Evolutionary conservation across 2,113 vertebrate genomes (phyloP).

Genomic region (Orthonyx spaldingii): DNA sequence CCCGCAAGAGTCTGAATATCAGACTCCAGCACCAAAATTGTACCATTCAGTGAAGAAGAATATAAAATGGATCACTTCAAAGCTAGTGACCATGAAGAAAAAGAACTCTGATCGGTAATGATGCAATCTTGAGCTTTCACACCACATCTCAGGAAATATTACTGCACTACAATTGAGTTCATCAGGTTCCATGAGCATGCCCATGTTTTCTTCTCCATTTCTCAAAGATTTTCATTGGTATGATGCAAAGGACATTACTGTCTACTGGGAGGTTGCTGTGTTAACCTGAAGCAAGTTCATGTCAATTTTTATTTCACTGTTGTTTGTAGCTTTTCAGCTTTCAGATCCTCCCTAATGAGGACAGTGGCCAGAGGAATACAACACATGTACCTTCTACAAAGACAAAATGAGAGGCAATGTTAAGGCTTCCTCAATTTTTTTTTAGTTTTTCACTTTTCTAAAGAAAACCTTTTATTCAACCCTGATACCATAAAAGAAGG

Average conservation of each 20-base stretch:
- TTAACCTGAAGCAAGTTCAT: background rate
- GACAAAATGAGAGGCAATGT: background rate
- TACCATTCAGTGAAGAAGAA: background rate
- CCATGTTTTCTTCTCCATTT: slow-evolving; percentile 1
- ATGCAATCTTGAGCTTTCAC: slow-evolving; percentile 22
- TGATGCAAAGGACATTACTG: slow-evolving; percentile 11
- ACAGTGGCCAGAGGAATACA: background rate
- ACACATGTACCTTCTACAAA: background rate
- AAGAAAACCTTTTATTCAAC: slow-evolving; percentile 21
- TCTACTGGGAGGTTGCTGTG: background rate
- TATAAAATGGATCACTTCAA: background rate
- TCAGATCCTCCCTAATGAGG: background rate
- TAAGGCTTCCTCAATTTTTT: background rate
- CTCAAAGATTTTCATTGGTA: slow-evolving; percentile 25
- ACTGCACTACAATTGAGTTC: slow-evolving; percentile 6
- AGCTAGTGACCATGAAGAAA: background rate
- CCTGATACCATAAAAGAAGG: slow-evolving; percentile 49
- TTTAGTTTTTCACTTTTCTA: background rate
- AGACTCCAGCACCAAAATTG: background rate
- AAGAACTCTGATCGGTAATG: background rate
- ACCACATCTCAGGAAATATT: background rate
- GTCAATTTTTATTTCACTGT: background rate
- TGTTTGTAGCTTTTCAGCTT: background rate
- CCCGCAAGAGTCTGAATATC: background rate
- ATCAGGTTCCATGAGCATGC: background rate